Base-by-base conservation (phyloP, 2,888 invertebrate species). In the Colostygia pectinataria region DNA sequence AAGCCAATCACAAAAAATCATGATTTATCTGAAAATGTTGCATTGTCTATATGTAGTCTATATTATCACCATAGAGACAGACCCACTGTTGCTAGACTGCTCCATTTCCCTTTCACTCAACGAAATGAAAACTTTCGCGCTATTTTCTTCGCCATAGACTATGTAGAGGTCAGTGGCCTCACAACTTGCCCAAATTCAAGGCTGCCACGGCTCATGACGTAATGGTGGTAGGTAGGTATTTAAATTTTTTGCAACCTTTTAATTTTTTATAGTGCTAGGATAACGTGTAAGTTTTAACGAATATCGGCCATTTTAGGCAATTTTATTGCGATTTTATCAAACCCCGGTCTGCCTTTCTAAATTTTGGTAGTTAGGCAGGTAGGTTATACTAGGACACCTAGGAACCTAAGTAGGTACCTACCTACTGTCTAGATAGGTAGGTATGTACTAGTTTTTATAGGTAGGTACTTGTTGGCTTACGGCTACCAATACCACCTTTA, bases 91-190 rank as follows among this genome's bases (percentile, higher is more conserved):
- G 33, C 14, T 24, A 33, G 2, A 42, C 23, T 23, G 29, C 24
- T 23, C 28, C 40, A 42, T 58, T 59, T 59, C 57, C 49, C 59
- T 59, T 59, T 59, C 59, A 13, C 42, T 28, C 15, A 48, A 59
- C 45, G 56, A 56, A 59, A 60, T 49, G 54, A 54, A 58, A 57
- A 60, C 66, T 63, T 71, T 68, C 68, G 64, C 68, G 68, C 61
- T 59, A 63, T 52, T 59, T 61, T 57, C 60, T 61, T 42, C 57
- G 41, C 57, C 64, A 59, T 57, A 57, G 59, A 65, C 53, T 37
- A 50, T 41, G 41, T 59, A 53, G 49, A 71, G 71, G 55, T 60
- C 51, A 36, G 20, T 27, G 57, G 33, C 48, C 57, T 53, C 44
- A 28, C 25, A 34, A 24, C 31, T 27, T 25, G 49, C 31, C 34